Conservation (phyloP, 2,797 vertebrate species). For the Eupleurogrammus muticus region DNA sequence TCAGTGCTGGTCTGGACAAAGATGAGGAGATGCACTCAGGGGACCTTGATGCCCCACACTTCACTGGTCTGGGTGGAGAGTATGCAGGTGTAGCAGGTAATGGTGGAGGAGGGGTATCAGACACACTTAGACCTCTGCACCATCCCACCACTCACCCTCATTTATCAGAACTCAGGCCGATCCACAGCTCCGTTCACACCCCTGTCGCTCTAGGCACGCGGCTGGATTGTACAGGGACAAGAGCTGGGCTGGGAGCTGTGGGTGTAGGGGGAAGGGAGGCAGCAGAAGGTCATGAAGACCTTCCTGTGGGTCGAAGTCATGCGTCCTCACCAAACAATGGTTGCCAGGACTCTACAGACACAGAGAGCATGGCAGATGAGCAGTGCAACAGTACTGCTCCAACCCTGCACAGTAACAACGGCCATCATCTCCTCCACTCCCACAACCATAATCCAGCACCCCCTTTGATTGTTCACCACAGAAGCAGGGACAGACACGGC, state of each 20-base stretch:
- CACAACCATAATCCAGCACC: conserved; percentile 72
- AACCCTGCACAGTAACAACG: conserved; percentile 78
- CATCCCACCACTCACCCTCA: conserved; percentile 89
- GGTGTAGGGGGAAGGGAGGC: conserved; percentile 80
- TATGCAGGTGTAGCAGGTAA: conserved; percentile 70
- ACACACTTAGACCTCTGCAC: conserved; percentile 70
- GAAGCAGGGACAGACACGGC: conserved; percentile 78
- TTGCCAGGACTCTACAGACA: conserved; percentile 97
- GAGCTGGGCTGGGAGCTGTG: conserved; percentile 78
- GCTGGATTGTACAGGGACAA: conserved; percentile 86
- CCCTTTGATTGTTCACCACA: conserved; percentile 54
- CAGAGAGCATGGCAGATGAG: conserved; percentile 95
- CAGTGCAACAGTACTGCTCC: conserved; percentile 75
- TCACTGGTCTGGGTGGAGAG: conserved; percentile 87
- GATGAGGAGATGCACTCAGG: conserved; percentile 89
- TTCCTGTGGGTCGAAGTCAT: conserved; percentile 82
- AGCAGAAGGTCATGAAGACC: conserved; percentile 85
- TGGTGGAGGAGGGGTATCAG: conserved; percentile 70
- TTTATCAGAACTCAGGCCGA: conserved; percentile 90
- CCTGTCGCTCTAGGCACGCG: conserved; percentile 87
- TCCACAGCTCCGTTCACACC: conserved; percentile 91
- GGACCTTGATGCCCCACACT: conserved; percentile 84
- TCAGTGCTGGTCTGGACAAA: conserved; percentile 91
- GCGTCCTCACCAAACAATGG: conserved; percentile 91
- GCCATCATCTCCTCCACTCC: conserved; percentile 72